Base-by-base conservation (phyloP, 2,888 invertebrate species). In the Mythimna vitellina region DNA sequence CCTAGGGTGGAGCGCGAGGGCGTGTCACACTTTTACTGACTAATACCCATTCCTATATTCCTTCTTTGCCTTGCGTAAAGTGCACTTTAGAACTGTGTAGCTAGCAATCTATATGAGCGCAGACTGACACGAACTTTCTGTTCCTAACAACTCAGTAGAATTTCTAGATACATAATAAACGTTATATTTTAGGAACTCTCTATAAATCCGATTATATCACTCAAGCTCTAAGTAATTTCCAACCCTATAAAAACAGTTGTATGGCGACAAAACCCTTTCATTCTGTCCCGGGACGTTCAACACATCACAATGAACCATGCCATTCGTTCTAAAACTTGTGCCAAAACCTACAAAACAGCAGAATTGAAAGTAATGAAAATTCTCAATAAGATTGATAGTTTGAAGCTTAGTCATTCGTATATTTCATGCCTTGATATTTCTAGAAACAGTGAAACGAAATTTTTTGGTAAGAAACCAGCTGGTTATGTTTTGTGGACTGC, bases 311-410 rank as follows among this genome's bases (percentile, higher is more conserved):
- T 94, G 95, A 89, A 78, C 69, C 85, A 84, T 57, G 80, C 84
- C n/a, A 56, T 63, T 1, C 86, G 84, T 17, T 73, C 82, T 1
- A 95, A 93, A 86, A 77, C 86, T 6, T 91, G 90, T 53, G 93
- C 94, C 1, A 95, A 94, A 85, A 94, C 92, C 81, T 70, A 89
- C 6, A 96, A 95, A 92, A 81, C 85, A 0, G 93, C 94, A 0
- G 95, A 96, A 86, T 65, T 90, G 4, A 95, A 93, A 90, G 56
- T 96, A 4, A 77, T 86, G 6, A 95, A 93, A 88, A 93, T 96
- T 68, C 63, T 95, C 0, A 88, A 84, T 25, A 96, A 94, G 89
- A 93, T 95, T 3, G 89, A 94, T 3, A 81, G 73, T 75, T 87
- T 92, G 5, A 93, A 94, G 78, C 85, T 96, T 6, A 90, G 81